phyloP scores from a whole-genome alignment of 2,797 vertebrate genomes.

The Crossoptilon crossoptilon region DNA sequence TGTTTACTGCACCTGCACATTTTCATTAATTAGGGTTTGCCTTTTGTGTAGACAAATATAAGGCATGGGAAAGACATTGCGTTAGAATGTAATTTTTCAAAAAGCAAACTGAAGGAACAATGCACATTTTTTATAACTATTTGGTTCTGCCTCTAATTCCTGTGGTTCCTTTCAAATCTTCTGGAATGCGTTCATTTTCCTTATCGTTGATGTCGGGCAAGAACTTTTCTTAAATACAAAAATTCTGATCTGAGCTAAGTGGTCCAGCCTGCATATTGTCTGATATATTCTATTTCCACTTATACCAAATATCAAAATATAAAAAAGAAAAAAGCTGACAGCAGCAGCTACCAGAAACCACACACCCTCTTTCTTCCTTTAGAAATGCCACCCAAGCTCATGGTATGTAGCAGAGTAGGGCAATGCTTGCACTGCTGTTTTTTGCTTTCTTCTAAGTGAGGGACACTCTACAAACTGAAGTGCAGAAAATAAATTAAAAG shows the following conservation, averaged over 20 bases:
- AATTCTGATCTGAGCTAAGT: slow-evolving; percentile 23
- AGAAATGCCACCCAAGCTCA: slow-evolving; percentile 15
- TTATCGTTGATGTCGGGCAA: background rate
- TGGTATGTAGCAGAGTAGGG: background rate
- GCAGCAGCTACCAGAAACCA: background rate
- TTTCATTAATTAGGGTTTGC: slow-evolving; percentile 53
- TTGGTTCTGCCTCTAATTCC: background rate
- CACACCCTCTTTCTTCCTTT: background rate
- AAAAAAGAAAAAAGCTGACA: background rate
- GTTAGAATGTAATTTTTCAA: slow-evolving; percentile 14
- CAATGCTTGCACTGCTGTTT: slow-evolving; percentile 19
- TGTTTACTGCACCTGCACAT: slow-evolving; percentile 20
- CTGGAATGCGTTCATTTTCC: background rate
- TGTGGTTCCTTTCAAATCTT: background rate
- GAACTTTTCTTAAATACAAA: background rate
- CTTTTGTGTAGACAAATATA: slow-evolving; percentile 21
- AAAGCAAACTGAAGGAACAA: slow-evolving; percentile 29
- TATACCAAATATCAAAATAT: slow-evolving; percentile 45
- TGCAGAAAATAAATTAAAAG: slow-evolving; percentile 57
- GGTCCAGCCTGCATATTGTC: slow-evolving; percentile 7
- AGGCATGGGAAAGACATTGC: background rate
- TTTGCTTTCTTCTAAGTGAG: slow-evolving; percentile 40
- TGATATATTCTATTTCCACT: slow-evolving; percentile 21
- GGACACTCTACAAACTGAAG: slow-evolving; percentile 43
- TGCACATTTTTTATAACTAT: slow-evolving; percentile 31